These are phyloP conservation scores for Thamnophis elegans DNA, from an alignment of 2,797 vertebrate genomes.

Conservation along the genomic window DNA sequence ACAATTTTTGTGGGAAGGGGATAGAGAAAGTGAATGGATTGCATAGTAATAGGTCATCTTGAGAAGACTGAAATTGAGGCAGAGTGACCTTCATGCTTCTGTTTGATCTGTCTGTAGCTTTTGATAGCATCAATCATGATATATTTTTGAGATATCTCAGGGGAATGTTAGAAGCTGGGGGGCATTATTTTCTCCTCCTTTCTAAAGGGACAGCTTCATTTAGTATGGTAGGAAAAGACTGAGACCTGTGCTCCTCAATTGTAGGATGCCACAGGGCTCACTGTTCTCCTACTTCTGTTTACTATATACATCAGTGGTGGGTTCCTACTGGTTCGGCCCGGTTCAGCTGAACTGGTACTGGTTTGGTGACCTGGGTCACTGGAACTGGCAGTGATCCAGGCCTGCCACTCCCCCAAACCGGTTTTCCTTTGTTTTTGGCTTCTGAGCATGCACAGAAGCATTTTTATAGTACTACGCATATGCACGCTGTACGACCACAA, in stretches of 20 bases:
- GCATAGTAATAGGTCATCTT: not conserved
- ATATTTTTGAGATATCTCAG: not conserved
- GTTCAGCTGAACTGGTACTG: no score
- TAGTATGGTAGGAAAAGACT: not conserved
- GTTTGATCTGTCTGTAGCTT: not conserved
- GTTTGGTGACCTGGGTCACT: no score
- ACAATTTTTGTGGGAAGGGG: not conserved
- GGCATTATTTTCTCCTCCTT: not conserved
- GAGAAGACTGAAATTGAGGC: not conserved
- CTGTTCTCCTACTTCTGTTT: not conserved
- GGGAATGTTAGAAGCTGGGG: not conserved
- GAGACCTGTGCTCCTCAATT: not conserved
- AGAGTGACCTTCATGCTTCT: not conserved
- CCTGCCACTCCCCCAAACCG: no score
- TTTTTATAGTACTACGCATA: no score
- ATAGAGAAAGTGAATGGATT: not conserved
- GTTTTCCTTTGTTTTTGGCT: no score
- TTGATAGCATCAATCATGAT: not conserved
- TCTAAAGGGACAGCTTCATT: not conserved
- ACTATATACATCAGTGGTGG: not conserved
- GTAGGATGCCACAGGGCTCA: not conserved
- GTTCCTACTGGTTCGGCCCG: no score
- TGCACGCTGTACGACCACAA: no score
- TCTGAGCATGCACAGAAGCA: no score
- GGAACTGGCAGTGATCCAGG: no score